Conservation (phyloP, 2,797 vertebrate species). For the Esox lucius region DNA sequence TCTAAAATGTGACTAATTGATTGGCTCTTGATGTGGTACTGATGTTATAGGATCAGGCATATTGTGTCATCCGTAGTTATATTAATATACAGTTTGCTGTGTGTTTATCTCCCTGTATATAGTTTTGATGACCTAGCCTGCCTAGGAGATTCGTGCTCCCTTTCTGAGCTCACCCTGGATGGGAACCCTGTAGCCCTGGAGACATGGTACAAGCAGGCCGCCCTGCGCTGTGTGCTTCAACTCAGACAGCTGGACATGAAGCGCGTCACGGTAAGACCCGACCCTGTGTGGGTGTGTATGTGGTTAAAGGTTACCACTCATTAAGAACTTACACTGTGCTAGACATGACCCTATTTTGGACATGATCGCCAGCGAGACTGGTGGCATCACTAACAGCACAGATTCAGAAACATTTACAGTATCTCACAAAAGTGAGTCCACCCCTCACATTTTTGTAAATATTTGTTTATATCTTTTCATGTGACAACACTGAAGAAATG, state of each 20-base stretch:
- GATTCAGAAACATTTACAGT: no score
- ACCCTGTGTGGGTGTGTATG: background rate
- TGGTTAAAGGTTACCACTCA: background rate
- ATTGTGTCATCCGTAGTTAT: background rate
- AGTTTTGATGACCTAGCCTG: slow-evolving; percentile 93
- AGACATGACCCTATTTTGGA: no score
- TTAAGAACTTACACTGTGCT: no score
- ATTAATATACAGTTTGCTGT: background rate
- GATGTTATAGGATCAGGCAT: background rate
- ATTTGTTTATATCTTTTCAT: no score
- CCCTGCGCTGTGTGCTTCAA: slow-evolving; percentile 95
- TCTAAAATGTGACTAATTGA: slow-evolving; percentile 15
- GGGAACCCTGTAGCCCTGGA: slow-evolving; percentile 98
- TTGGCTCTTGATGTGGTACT: slow-evolving; percentile 18
- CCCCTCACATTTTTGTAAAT: no score
- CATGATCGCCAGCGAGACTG: no score
- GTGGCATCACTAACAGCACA: background rate
- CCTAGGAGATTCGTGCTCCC: slow-evolving; percentile 84
- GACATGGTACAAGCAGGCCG: slow-evolving; percentile 98
- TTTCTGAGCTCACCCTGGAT: slow-evolving; percentile 97
- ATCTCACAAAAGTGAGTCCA: no score
- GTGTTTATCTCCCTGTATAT: slow-evolving; percentile 8
- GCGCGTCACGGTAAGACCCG: slow-evolving; percentile 90
- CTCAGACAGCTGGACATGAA: slow-evolving; percentile 99
- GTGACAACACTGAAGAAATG: no score